Conservation (phyloP, 2,888 invertebrate genomes). For the Odontocolon sp. region DNA sequence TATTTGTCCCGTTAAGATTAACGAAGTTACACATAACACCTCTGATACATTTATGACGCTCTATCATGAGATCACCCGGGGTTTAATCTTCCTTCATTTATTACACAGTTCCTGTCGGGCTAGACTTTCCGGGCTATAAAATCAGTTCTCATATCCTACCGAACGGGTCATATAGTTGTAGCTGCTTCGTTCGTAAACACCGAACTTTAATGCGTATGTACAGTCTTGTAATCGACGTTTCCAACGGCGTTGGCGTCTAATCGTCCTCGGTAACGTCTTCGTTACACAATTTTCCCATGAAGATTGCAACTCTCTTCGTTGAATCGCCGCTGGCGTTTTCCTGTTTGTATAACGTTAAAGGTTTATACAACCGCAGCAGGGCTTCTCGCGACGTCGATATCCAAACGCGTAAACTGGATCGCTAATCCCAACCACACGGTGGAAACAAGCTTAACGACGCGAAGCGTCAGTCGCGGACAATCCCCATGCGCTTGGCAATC, state of each 20-base stretch:
- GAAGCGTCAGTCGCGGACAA: slow-evolving; percentile 30
- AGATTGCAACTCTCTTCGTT: background rate
- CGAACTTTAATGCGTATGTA: background rate
- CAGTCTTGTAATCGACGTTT: slow-evolving; percentile 2
- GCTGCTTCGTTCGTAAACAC: background rate
- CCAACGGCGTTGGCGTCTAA: slow-evolving; percentile 1
- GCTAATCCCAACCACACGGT: slow-evolving; percentile 50
- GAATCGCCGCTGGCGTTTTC: background rate
- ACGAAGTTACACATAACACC: too few species aligned
- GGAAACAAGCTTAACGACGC: slow-evolving; percentile 54
- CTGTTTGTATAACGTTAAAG: slow-evolving; percentile 14
- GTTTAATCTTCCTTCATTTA: slow-evolving; percentile 8
- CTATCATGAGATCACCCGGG: slow-evolving; percentile 8
- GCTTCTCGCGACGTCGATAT: slow-evolving; percentile 21
- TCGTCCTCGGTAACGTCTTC: background rate
- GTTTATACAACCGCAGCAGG: slow-evolving; percentile 30
- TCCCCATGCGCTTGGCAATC: background rate
- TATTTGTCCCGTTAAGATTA: too few species aligned
- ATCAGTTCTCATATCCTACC: slow-evolving; percentile 16
- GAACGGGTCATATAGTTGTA: slow-evolving; percentile 9
- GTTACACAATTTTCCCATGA: background rate
- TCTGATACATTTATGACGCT: slow-evolving; percentile 2
- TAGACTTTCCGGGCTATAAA: slow-evolving; percentile 4
- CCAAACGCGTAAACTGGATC: slow-evolving; percentile 50
- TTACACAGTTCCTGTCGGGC: slow-evolving; percentile 13